These are phyloP conservation scores for Laspeyria flexula DNA, from an alignment of 2,888 invertebrate genomes.

Conservation along the genomic window DNA sequence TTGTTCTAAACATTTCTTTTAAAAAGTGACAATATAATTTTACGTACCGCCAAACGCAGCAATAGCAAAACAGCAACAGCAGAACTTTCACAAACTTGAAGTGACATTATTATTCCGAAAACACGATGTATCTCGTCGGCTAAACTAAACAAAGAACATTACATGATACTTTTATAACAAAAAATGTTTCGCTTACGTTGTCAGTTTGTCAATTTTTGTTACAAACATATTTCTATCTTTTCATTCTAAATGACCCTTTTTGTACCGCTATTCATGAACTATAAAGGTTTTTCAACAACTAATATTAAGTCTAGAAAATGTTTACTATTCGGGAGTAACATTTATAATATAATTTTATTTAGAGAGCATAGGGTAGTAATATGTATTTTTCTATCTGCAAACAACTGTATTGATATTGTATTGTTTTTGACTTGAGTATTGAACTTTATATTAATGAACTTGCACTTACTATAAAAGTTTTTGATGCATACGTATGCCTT, in stretches of 20 bases:
- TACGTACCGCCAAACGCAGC: slow-evolving; percentile 74
- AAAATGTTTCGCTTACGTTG: slow-evolving; percentile 9
- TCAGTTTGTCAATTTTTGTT: slow-evolving; percentile 14
- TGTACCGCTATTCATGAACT: background rate
- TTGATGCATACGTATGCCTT: slow-evolving; percentile 73
- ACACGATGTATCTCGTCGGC: slow-evolving; percentile 73
- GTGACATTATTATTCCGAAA: slow-evolving; percentile 80
- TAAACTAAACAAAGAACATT: slow-evolving; percentile 59
- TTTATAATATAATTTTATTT: too few species aligned
- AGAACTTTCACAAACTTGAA: slow-evolving; percentile 79
- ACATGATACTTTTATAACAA: slow-evolving; percentile 4
- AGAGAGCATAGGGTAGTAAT: too few species aligned
- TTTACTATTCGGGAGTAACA: background rate
- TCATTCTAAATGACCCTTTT: background rate
- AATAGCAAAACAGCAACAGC: slow-evolving; percentile 76
- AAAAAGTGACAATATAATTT: slow-evolving; percentile 14
- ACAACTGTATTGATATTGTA: too few species aligned
- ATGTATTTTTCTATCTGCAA: too few species aligned
- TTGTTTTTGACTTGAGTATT: too few species aligned
- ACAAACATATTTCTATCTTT: background rate
- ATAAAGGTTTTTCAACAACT: background rate
- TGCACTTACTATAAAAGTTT: slow-evolving; percentile 66
- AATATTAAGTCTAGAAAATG: background rate
- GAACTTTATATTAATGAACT: slow-evolving; percentile 7
- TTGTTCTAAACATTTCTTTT: background rate